phyloP scores from a whole-genome alignment of 2,113 vertebrate species.

The Dendrocopos noguchii region DNA sequence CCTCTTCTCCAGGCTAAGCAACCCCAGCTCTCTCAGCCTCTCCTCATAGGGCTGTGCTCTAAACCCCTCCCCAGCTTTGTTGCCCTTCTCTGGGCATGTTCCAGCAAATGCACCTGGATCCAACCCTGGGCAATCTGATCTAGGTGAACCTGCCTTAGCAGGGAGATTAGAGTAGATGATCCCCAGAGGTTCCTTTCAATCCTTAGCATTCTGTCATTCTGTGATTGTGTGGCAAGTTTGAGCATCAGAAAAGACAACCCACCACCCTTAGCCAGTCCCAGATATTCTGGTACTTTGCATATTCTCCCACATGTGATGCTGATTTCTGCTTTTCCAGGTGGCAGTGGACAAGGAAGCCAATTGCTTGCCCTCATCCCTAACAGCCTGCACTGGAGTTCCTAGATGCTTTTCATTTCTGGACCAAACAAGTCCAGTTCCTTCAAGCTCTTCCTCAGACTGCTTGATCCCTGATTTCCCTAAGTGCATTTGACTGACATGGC shows the following conservation, averaged over 20 bases:
- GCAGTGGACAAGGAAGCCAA: neutral
- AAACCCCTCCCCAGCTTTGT: no score
- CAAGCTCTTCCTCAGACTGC: neutral
- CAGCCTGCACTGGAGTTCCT: neutral
- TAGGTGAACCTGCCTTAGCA: no score
- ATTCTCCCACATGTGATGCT: neutral
- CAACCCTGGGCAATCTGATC: no score
- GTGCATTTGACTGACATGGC: neutral
- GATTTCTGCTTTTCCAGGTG: neutral
- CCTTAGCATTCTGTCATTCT: no score
- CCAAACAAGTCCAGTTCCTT: neutral
- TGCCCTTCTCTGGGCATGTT: no score
- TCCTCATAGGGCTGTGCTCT: no score
- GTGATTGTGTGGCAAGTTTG: neutral
- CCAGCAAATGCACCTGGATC: no score
- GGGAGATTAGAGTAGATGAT: no score
- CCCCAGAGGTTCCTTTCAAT: no score
- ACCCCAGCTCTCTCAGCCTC: no score
- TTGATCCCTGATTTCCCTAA: neutral
- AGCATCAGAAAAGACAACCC: neutral
- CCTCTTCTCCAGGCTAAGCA: no score
- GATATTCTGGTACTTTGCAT: neutral
- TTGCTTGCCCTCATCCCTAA: neutral
- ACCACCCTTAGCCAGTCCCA: neutral
- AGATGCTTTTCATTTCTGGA: neutral